Base-by-base conservation (phyloP, 1,140 invertebrate genomes). In the Leguminivora glycinivorella region DNA sequence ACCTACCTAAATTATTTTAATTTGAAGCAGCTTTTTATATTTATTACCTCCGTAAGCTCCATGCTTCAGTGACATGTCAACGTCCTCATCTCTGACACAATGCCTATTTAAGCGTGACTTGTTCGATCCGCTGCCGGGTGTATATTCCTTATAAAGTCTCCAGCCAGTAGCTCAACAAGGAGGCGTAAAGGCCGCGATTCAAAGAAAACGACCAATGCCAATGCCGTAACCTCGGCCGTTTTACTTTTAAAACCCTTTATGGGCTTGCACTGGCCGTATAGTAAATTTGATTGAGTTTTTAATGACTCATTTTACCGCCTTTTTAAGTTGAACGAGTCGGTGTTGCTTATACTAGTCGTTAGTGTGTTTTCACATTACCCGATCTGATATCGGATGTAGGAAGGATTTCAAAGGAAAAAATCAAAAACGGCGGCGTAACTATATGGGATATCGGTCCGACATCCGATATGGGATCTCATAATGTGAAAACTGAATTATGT, bases 151-250 rank as follows among this genome's bases (percentile, higher is more conserved):
- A 81, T 79, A 86, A 77, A 82, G 81, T 66, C 52, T 83, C 81
- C 81, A 75, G 79, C 86, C 78, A 31, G 38, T 78, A 84, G 81
- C 70, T 68, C 34, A 70, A 72, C 85, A 85, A 85, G 84, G 84
- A 85, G 84, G 84, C 82, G 79, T 78, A 73, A 75, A 72, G 70
- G 43, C 24, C 47, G 66, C 79, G 72, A 80, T 58, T 58, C 56
- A 58, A 29, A 82, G 84, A 85, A 85, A 81, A 78, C 74, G 70
- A 73, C 80, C 83, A 85, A 74, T 84, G 82, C 72, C 87, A 87
- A 72, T 85, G 82, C 67, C 79, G 66, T 68, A 78, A 66, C 82
- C 77, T 81, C 72, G 73, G 38, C 70, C 70, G 47, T 77, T 77
- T 79, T 72, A 79, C 73, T 75, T 78, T 76, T 78, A 74, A 73